A percentile compares a stretch with the other conserved stretches of the same genome.
Conservation (phyloP, 2,888 invertebrate genomes). For the Campaea margaritaria region DNA sequence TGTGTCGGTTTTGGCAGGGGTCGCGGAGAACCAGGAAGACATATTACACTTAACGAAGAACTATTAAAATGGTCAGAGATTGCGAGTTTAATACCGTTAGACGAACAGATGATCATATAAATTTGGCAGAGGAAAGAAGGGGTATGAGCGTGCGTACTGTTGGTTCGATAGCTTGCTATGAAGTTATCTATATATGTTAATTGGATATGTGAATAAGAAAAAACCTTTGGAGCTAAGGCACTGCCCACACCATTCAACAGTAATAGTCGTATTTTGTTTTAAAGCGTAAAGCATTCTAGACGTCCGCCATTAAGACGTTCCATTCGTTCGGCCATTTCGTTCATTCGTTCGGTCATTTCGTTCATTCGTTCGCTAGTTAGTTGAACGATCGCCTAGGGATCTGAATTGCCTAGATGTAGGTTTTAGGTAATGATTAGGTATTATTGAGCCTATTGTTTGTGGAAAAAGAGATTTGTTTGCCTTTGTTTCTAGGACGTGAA, state of each 20-base stretch:
- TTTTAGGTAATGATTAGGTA: conserved; percentile 65
- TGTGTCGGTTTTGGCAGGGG: no score
- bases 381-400: conserved; percentile 78
- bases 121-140: no score
- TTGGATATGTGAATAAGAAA: no score
- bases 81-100: no score
- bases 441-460: conserved; percentile 51
- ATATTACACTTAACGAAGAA: no score
- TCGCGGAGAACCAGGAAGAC: no score
- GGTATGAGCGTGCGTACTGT: no score
- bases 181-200: no score
- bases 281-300: conserved; percentile 70
- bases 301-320: conserved; percentile 71
- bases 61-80: no score
- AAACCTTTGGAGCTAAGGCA: no score
- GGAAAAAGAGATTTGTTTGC: neutral
- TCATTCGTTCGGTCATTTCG: conserved; percentile 70
- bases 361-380: conserved; percentile 66
- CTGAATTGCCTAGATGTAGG: conserved; percentile 41
- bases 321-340: conserved; percentile 69
- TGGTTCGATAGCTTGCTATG: no score
- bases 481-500: conserved; percentile 4
- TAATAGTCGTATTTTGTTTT: conserved; percentile 76
- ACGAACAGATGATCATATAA: no score
- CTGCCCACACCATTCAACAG: conserved; percentile 18